Evolutionary conservation across 2,888 invertebrate genomes (phyloP).

Genomic region (Tipula confusa): DNA sequence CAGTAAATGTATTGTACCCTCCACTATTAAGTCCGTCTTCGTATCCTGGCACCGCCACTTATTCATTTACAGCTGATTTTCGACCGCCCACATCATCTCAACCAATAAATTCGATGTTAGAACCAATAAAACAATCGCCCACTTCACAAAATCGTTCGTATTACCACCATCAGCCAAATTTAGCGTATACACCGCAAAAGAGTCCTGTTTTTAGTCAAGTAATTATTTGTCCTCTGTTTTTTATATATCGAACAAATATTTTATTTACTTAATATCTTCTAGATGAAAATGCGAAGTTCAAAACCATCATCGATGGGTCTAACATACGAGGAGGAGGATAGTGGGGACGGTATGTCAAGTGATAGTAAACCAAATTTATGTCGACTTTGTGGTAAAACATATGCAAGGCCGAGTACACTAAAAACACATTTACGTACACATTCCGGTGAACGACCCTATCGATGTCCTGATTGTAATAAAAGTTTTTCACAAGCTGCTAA

Average conservation of each 20-base stretch:
- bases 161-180: conserved; percentile 36
- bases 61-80: conserved; percentile 80
- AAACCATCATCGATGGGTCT: conserved; percentile 39
- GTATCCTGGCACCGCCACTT: conserved; percentile 67
- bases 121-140: conserved; percentile 38
- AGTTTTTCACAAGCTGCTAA: conserved; percentile 98
- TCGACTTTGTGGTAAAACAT: conserved; percentile 92
- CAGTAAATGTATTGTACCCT: conserved; percentile 62
- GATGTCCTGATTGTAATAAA: conserved; percentile 89
- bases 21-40: conserved; percentile 62
- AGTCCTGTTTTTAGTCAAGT: conserved; percentile 30
- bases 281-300: conserved; percentile 35
- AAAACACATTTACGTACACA: conserved; percentile 97
- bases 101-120: conserved; percentile 53
- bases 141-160: conserved; percentile 45
- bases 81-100: conserved; percentile 53
- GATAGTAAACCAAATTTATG: conserved; percentile 83
- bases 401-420: conserved; percentile 92
- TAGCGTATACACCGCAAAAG: conserved; percentile 35
- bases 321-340: conserved; percentile 63
- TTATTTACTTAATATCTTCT: neutral
- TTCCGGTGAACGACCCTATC: conserved; percentile 76
- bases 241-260: neutral
- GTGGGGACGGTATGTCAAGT: conserved; percentile 43
- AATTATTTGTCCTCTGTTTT: too few relatives aligned